These are phyloP conservation scores for Zapornia atra DNA, from an alignment of 2,113 vertebrate genomes.

Conservation along the genomic window DNA sequence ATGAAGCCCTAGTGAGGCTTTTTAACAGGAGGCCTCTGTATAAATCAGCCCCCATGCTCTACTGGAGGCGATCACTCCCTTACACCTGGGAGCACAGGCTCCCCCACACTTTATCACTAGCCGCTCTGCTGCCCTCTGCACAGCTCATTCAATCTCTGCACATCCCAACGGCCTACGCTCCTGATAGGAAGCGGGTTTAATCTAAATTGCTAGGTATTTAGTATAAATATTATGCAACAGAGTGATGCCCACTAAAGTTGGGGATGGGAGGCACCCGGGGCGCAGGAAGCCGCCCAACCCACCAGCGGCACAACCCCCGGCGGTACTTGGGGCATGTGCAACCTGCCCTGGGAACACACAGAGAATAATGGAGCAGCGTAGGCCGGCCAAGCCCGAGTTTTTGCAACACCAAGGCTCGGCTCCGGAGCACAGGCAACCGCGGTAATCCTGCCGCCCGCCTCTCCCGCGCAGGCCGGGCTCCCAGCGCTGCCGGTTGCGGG, in stretches of 20 bases:
- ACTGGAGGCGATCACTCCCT: background rate
- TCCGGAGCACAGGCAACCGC: background rate
- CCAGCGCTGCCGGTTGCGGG: background rate
- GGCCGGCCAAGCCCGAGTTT: background rate
- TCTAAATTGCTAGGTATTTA: background rate
- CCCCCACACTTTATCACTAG: background rate
- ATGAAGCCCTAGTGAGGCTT: background rate
- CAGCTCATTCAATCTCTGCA: background rate
- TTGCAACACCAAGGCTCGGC: background rate
- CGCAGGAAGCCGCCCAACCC: background rate
- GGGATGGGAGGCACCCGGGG: background rate
- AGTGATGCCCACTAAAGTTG: background rate
- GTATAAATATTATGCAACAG: background rate
- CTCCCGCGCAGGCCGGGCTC: background rate
- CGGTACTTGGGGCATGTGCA: fast-evolving
- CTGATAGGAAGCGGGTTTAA: background rate
- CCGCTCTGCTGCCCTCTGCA: background rate
- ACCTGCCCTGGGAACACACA: background rate
- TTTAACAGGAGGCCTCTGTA: background rate
- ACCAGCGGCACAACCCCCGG: background rate
- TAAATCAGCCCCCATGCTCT: background rate
- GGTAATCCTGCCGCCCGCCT: background rate
- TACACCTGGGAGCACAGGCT: background rate
- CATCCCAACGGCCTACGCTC: background rate
- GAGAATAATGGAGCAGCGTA: fast-evolving